Conservation (phyloP, 2,888 invertebrate genomes). For the Hyposoter didymator region DNA sequence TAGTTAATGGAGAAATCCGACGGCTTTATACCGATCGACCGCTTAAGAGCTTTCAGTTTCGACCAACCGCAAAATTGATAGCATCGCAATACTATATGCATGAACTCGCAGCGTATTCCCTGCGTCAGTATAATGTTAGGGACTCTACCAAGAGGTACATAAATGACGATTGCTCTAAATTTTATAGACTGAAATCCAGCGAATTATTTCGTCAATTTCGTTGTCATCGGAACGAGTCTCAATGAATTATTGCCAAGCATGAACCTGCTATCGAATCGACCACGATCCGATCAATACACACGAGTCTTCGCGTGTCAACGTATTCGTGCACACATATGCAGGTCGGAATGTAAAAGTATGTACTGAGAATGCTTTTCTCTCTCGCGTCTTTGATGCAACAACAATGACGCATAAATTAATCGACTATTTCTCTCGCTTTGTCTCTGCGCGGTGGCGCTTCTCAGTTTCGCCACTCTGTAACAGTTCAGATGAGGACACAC, state of each 20-base stretch:
- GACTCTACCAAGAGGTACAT: slow-evolving; percentile 2
- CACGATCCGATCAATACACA: not conserved
- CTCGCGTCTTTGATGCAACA: slow-evolving; percentile 49
- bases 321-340: not conserved
- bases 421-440: slow-evolving; percentile 17
- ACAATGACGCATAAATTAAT: slow-evolving; percentile 68
- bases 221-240: not conserved
- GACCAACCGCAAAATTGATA: slow-evolving; percentile 57
- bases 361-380: slow-evolving; percentile 25
- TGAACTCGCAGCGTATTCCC: not conserved
- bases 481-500: slow-evolving; percentile 36
- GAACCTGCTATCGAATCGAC: slow-evolving; percentile 58
- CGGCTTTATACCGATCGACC: slow-evolving; percentile 52
- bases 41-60: slow-evolving; percentile 57
- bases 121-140: slow-evolving; percentile 14
- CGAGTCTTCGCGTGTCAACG: not conserved
- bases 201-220: not conserved
- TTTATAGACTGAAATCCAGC: not conserved
- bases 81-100: slow-evolving; percentile 33
- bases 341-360: not conserved
- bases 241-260: slow-evolving; percentile 16
- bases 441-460: slow-evolving; percentile 13
- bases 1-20: slow-evolving; percentile 59
- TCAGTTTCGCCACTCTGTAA: slow-evolving; percentile 37
- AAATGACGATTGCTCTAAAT: slow-evolving; percentile 11